Evolutionary conservation across 2,888 invertebrate species (phyloP), one percentile per base, ranked within the genome.

Genomic region (Adelphocoris suturalis): DNA sequence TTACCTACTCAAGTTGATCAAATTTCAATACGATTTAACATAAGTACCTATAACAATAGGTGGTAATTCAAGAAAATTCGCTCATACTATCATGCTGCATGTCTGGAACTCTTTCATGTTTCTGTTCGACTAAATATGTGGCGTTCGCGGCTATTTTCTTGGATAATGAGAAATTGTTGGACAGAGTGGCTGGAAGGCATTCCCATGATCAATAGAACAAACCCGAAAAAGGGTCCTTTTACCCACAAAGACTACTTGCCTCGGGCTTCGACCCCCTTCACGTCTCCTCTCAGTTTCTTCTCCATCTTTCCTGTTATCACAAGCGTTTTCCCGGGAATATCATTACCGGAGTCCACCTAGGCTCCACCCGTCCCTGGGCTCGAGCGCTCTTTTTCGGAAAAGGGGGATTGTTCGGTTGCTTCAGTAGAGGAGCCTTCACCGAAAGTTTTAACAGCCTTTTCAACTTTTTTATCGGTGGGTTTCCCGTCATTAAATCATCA

Each of bases 121-220:
- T 37, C 37, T 37, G 37, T 37, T 37, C 37, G 37, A 37, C 3
- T 4, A 37, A 37, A 37, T 37, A 37, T 37, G 37, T 37, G 37
- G 7, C 37, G 37, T 37, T 37, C 37, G 7, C 9, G 27, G 68
- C 68, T 23, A 68, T 23, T 68, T 57, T 68, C 68, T 23, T 52
- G 19, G 23, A 82, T 82, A 82, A 82, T 55, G 52, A 52, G 82
- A 13, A 47, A 23, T 52, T 48, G 27, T 5, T 19, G n/a, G 23
- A 19, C 3, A 5, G 52, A 52, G 27, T 82, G 48, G 52, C 82
- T 82, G 1, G 82, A 52, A 52, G 82, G 82, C 52, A 52, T 82
- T 82, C 19, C 61, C 46, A 85, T 85, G 85, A 85, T 85, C 85
- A 85, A 85, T 85, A 57, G 85, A 85, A 78, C 47, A 78, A 85